Evolutionary conservation across 2,888 invertebrate species (phyloP), one percentile per base, ranked within the genome.

Genomic region (Liopterus haemorrhoidalis): DNA sequence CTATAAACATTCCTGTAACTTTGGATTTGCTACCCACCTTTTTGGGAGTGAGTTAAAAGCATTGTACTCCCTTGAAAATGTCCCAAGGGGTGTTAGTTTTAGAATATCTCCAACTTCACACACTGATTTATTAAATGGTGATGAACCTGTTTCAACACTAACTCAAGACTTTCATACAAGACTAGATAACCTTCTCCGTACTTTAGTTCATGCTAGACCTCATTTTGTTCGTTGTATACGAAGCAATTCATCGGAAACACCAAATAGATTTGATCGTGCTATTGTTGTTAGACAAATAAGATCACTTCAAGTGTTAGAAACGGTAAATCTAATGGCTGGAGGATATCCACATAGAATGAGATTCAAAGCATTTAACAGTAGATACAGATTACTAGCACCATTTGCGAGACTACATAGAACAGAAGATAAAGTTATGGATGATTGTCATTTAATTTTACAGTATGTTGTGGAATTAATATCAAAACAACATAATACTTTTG

Each of bases 1-100:
- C 69, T 88, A 92, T 69, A 88, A 88, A 60, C 85, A 91, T 59
- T 82, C 81, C 44, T 95, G 94, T 69, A 92, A 89, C 65, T 95
- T 95, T 68, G 94, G 94, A n/a, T 95, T 95, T 67, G 94, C 91
- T 1, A 91, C 92, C 12, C 93, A 95, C 65, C 73, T 95, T n/a
- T 95, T 95, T 65, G 90, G 92, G 1, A 83, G 87, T 41, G 95
- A 95, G 67, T 71, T 95, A 49, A 92, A 92, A 71, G 82, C 85
- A 2, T 69, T 88, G 9, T 85, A 82, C 58, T 79, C 82, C 2
- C 72, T 81, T 52, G 83, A 84, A 56, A 82, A 79, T 36, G 85
- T 81, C 40, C 88, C 84, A 9, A 71, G 80, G 51, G 86, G 86
- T 45, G 78, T 87, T 50, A 81, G 86, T 63, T 91, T 91, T 70